Evolutionary conservation across 2,797 vertebrate species (phyloP), one percentile per base, ranked within the genome.

Genomic region (Rhabdophis nuchalis): DNA sequence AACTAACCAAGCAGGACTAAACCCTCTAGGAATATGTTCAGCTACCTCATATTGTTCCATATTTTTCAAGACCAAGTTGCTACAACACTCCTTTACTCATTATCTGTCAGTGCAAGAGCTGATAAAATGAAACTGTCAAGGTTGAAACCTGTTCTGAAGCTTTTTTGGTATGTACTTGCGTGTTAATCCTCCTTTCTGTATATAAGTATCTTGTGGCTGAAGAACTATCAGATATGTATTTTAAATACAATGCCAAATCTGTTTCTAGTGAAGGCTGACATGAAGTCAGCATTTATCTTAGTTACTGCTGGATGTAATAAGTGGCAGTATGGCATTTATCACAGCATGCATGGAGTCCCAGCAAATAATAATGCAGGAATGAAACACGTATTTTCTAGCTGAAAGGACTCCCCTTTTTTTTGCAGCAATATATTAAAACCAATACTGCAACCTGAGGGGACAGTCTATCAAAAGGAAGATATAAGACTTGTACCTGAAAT

Each of bases 201-300:
- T 41, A 23, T n/a, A 56, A 16, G 32, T 11, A 8, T 14, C 29
- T 36, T 12, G 46, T 50, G 82, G 58, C 27, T 82, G 5, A 25
- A 86, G 53, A 12, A 85, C 87, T 13, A 50, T 53, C n/a, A 36
- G 64, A 77, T 50, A 87, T 53, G 14, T 72, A 88, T 85, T 85
- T 85, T 85, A 57, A 68, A 93, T 64, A 88, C 90, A 57, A 90
- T 93, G 56, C 14, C 86, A 90, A 53, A 60, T 23, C 60, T 61
- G 13, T 52, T 90, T 90, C 56, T 88, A 52, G 86, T 14, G 5
- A 90, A 18, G 41, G 64, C 54, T 82, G 85, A 90, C 89, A 90
- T 56, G 32, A 92, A 92, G 88, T 56, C 91, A 92, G 50, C 82
- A 92, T 88, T 93, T 91, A 88, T 90, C 86, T 88, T 88, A 90